Conservation (phyloP, 2,888 invertebrate species). For the Machimus rusticus region DNA sequence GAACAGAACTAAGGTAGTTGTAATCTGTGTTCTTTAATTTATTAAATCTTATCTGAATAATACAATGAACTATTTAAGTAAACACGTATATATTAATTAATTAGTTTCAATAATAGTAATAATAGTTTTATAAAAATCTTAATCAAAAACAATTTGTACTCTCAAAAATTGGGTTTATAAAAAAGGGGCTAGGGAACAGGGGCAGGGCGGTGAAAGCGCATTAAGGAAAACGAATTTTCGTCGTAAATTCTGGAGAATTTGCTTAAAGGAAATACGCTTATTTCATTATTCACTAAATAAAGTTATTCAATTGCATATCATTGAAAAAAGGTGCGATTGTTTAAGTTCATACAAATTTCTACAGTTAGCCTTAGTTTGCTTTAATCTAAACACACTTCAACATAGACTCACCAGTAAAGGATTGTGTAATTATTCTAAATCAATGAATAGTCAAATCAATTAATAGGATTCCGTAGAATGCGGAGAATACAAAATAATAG, state of each 20-base stretch:
- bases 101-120: constrained; percentile 41
- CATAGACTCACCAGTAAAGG: constrained; percentile 22
- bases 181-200: constrained; percentile 52
- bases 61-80: constrained; percentile 46
- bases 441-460: neutral
- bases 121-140: constrained; percentile 52
- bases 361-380: constrained; percentile 9
- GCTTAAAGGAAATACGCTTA: constrained; percentile 23
- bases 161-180: constrained; percentile 58
- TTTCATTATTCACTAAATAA: constrained; percentile 14
- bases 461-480: neutral
- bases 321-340: constrained; percentile 44
- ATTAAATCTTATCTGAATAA: constrained; percentile 39
- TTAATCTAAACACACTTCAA: constrained; percentile 22
- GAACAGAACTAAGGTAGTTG: constrained; percentile 29
- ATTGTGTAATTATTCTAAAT: constrained; percentile 25
- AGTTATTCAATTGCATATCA: constrained; percentile 16
- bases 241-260: constrained; percentile 12
- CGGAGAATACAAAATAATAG: neutral
- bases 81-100: constrained; percentile 46
- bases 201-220: constrained; percentile 49
- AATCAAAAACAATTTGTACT: constrained; percentile 63
- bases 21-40: constrained; percentile 21
- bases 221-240: constrained; percentile 31
- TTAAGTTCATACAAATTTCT: constrained; percentile 37